Base-by-base conservation (phyloP, 2,888 invertebrate genomes). In the Ditula angustiorana region DNA sequence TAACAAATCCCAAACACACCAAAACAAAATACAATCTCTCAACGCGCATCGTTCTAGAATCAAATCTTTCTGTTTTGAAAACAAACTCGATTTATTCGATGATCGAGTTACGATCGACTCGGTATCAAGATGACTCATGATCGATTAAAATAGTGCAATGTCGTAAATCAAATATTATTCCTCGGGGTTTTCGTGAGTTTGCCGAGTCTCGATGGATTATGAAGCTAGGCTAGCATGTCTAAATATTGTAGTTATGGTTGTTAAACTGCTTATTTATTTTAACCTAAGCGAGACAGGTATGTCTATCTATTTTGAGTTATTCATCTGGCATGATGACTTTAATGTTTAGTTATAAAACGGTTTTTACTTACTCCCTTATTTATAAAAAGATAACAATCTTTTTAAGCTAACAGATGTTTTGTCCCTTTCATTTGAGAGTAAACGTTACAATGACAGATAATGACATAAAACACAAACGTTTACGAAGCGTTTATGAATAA, bases 141-240 rank as follows among this genome's bases (percentile, higher is more conserved):
- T 62, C 19, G 62, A 50, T 62, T 62, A 26, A 50, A 63, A 63
- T 63, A 63, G 41, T 41, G 23, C 16, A 30, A 57, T 30, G 21
- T 63, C 41, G 30, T 63, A 46, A 50, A 57, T 33, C 28, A 49
- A 41, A 37, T 56, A 26, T 55, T 44, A 23, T 46, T n/a, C 23
- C 24, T 46, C 3, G n/a, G 11, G 24, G n/a, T 24, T n/a, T 46
- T 47, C 35, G 49, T 2, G 41, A 58, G 41, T 37, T 28, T 30
- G n/a, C 5, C 13, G 47, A 7, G 13, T 13, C 13, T 23, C 10
- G 13, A 50, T 23, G 47, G 37, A 56, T 62, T 37, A 49, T 16
- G 37, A 41, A 28, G 8, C 10, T 37, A 21, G 8, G 8, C 5
- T 5, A 46, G n/a, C 5, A 3, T 46, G 46, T 46, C 46, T 46